These are phyloP conservation scores for Sitobion miscanthi DNA, from an alignment of 1,140 invertebrate genomes.

Conservation along the genomic window DNA sequence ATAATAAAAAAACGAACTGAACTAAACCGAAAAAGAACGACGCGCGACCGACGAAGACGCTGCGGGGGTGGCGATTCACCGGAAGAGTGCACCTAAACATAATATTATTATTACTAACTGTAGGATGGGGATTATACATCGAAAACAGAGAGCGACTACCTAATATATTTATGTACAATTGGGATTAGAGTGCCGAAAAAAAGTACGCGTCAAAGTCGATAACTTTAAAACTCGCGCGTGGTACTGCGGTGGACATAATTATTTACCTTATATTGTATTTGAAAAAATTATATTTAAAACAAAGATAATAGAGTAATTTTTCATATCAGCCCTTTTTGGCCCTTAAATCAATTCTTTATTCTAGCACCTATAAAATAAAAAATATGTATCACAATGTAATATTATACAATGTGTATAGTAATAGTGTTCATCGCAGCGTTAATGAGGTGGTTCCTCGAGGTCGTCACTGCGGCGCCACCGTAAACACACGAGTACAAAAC, in stretches of 20 bases:
- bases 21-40: background rate
- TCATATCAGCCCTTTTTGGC: background rate
- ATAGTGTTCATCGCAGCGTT: background rate
- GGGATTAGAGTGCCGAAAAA: background rate
- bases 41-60: background rate
- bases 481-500: background rate
- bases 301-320: background rate
- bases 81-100: background rate
- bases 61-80: background rate
- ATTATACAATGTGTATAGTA: background rate
- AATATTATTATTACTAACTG: background rate
- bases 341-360: background rate
- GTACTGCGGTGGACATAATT: too few relatives aligned
- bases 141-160: background rate
- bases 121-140: background rate
- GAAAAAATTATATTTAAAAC: too few relatives aligned
- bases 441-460: slow-evolving; percentile 21
- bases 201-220: background rate
- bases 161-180: too few relatives aligned
- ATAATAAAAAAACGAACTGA: background rate
- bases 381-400: background rate
- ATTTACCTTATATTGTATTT: background rate
- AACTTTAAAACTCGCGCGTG: background rate
- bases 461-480: background rate
- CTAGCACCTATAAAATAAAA: background rate